Conservation (phyloP, 2,888 invertebrate species). For the Acrobasis consociella region DNA sequence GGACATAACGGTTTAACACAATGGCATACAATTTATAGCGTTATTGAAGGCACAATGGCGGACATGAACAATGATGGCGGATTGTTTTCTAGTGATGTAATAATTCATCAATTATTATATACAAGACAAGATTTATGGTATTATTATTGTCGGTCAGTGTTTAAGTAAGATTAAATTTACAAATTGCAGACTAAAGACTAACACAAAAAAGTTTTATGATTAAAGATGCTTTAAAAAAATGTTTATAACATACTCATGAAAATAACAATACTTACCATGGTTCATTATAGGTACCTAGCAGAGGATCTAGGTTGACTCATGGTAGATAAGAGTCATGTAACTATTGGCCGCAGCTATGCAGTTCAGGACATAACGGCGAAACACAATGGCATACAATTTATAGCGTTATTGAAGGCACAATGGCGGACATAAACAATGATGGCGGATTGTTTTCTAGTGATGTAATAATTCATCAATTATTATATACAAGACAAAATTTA, state of each 20-base stretch:
- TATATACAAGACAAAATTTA: neutral
- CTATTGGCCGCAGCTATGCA: neutral
- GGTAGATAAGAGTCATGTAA: neutral
- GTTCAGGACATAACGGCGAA: neutral
- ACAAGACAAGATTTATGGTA: neutral
- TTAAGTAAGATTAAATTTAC: no score
- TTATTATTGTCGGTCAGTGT: no score
- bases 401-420: neutral
- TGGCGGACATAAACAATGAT: slow-evolving; percentile 3
- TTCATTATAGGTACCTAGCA: no score
- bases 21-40: slow-evolving; percentile 2
- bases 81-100: neutral
- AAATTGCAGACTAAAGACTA: no score
- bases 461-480: neutral
- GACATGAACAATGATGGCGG: slow-evolving; percentile 1
- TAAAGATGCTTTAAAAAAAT: no score
- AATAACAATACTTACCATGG: no score
- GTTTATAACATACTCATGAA: no score
- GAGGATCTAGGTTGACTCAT: no score
- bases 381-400: slow-evolving; percentile 2
- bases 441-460: neutral
- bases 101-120: neutral
- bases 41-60: neutral
- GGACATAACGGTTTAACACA: neutral
- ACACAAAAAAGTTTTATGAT: no score